These are phyloP conservation scores for Amphiura filiformis DNA, from an alignment of 35 echinoderm and acorn worm genomes.

Conservation along the genomic window DNA sequence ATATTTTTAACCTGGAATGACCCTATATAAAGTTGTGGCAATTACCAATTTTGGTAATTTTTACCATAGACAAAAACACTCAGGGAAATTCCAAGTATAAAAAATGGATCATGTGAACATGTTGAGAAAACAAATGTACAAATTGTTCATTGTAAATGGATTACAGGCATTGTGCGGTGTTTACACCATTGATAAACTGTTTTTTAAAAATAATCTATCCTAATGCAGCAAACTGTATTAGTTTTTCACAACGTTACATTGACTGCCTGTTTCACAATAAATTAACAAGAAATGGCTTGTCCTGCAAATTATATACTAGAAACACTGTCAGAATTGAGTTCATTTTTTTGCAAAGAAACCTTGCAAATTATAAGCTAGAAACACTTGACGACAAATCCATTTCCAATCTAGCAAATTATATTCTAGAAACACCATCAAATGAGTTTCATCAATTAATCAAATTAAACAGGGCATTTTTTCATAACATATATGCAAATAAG, in stretches of 20 bases:
- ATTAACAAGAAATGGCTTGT: neutral
- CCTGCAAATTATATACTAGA: neutral
- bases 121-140: constrained; percentile 14
- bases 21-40: too few species aligned
- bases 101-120: constrained; percentile 1
- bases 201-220: neutral
- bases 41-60: too few species aligned
- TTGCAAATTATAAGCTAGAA: neutral
- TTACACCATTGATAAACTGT: neutral
- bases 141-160: constrained; percentile 5
- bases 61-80: too few species aligned
- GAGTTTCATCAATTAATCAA: neutral
- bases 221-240: neutral
- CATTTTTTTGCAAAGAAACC: neutral
- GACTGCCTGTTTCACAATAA: too few species aligned
- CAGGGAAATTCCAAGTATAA: neutral
- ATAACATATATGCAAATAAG: neutral
- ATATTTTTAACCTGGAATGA: too few species aligned
- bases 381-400: neutral
- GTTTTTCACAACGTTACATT: too few species aligned
- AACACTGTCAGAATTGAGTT: neutral
- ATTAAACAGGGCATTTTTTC: constrained; percentile 3
- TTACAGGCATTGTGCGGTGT: neutral
- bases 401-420: neutral
- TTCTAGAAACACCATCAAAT: neutral